Percentiles rank a stretch among this genome's conserved stretches.
These are phyloP conservation scores for Trachelus tabidus DNA, from an alignment of 2,888 invertebrate genomes.

Conservation along the genomic window DNA sequence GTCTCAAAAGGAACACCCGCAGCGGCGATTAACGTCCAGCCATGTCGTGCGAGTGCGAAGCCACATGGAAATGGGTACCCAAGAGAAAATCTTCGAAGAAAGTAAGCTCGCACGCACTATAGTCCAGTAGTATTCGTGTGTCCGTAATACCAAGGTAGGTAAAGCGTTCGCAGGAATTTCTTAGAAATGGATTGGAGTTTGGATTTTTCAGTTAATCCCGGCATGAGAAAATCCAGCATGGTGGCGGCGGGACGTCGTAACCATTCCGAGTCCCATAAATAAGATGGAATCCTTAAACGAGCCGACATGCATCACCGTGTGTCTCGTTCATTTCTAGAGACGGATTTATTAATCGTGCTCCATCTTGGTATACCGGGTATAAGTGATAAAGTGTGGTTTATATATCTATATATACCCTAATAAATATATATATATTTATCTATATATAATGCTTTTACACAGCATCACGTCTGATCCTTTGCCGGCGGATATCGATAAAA, in stretches of 20 bases:
- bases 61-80: slow-evolving; percentile 15
- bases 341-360: background rate
- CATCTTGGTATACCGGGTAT: background rate
- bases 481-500: background rate
- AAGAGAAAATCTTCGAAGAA: slow-evolving; percentile 24
- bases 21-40: background rate
- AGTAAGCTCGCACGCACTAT: slow-evolving; percentile 22
- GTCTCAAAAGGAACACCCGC: background rate
- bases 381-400: background rate
- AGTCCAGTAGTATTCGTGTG: background rate
- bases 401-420: background rate
- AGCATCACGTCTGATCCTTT: background rate
- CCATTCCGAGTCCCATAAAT: background rate
- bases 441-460: background rate
- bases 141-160: background rate
- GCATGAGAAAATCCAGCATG: background rate
- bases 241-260: background rate
- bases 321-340: background rate
- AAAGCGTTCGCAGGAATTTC: background rate
- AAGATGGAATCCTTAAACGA: background rate
- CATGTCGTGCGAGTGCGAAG: background rate
- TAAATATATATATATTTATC: background rate
- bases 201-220: background rate
- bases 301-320: background rate
- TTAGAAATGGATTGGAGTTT: background rate